A percentile compares a stretch with the other conserved stretches of the same genome.
phyloP scores from a whole-genome alignment of 2,113 vertebrate species.

The Gambusia holbrooki region DNA sequence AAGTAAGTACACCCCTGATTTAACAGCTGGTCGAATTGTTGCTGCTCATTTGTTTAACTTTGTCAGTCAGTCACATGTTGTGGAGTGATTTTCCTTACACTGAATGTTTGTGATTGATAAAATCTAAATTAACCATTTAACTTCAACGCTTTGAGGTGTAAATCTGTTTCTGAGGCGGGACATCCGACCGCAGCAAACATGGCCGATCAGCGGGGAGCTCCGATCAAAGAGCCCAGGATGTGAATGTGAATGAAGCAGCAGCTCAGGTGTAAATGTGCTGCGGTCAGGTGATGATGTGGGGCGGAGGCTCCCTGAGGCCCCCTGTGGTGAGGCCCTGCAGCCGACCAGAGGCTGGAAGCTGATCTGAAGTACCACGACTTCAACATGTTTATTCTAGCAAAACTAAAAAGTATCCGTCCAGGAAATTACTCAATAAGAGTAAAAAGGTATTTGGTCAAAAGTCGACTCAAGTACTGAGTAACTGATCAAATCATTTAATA shows the following conservation, averaged over 20 bases:
- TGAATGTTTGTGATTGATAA: neutral
- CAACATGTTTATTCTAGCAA: too few relatives aligned
- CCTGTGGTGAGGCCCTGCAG: neutral
- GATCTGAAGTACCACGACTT: too few relatives aligned
- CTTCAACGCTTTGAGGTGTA: neutral
- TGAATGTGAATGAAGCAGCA: conserved; percentile 9
- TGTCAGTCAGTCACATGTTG: too few relatives aligned
- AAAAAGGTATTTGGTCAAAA: too few relatives aligned
- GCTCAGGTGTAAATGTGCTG: neutral
- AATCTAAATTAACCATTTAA: neutral
- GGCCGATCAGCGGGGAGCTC: neutral
- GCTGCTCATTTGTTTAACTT: too few relatives aligned
- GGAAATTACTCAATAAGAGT: too few relatives aligned
- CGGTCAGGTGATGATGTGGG: conserved; percentile 1
- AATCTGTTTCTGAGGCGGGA: neutral
- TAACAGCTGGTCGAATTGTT: neutral
- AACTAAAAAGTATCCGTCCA: too few relatives aligned
- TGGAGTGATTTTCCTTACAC: neutral
- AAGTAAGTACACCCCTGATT: neutral
- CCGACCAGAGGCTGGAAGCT: neutral
- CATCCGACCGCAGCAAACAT: neutral
- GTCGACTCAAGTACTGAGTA: too few relatives aligned
- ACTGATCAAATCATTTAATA: too few relatives aligned
- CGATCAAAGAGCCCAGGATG: conserved; percentile 3
- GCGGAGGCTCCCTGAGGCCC: neutral